Evolutionary conservation across 2,797 vertebrate species (phyloP).

Genomic region (Neopelma chrysocephalum): DNA sequence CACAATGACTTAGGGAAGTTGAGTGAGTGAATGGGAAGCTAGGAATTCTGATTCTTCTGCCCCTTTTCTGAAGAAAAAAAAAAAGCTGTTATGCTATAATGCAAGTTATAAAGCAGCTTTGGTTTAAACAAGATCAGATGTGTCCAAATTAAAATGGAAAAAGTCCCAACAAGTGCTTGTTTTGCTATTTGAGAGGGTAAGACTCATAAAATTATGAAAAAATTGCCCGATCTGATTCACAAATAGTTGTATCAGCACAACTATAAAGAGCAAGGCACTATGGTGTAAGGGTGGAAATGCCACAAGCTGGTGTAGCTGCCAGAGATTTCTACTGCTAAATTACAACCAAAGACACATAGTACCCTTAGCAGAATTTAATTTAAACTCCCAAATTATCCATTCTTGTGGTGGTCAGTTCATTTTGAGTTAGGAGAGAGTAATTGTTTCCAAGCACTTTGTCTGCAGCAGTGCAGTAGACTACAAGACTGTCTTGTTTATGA

Average conservation of each 20-base stretch:
- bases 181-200: not conserved
- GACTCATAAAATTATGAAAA: not conserved
- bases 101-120: not conserved
- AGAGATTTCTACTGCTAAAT: not conserved
- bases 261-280: not conserved
- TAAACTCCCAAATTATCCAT: not conserved
- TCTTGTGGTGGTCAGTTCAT: constrained; percentile 24
- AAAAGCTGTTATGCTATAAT: not conserved
- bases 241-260: not conserved
- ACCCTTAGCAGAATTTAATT: constrained; percentile 30
- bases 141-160: not conserved
- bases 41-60: not conserved
- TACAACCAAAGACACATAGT: not conserved
- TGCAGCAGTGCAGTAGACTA: not conserved
- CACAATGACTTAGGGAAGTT: not conserved
- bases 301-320: not conserved
- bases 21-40: not conserved
- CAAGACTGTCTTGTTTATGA: not conserved
- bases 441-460: not conserved
- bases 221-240: not conserved
- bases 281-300: not conserved
- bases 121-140: not conserved
- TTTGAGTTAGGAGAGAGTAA: not conserved
- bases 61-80: not conserved
- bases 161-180: fast-evolving